Evolutionary conservation across 2,113 vertebrate genomes (phyloP), one percentile per base, ranked within the genome.

Genomic region (Pavo muticus): DNA sequence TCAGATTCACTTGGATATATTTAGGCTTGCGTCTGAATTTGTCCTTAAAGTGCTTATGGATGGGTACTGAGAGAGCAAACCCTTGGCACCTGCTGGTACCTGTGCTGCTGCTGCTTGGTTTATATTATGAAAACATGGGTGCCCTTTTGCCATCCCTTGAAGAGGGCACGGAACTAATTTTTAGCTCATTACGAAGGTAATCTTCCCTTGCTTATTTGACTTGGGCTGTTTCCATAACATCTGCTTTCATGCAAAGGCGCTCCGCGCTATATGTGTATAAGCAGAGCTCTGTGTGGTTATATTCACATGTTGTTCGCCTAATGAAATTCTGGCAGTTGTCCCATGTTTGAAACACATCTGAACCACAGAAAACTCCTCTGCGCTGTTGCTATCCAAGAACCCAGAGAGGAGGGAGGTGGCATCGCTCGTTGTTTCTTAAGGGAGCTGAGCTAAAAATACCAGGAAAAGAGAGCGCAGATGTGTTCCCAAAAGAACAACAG

Each of bases 181-280:
- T 95, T 92, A 95, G 93, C 93, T 96, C 91, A 83, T 97, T 97
- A 95, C 18, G 73, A 90, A 96, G 94, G 94, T 95, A 97, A 97
- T 97, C 96, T 96, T 87, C 87, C 85, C 88, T 83, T 87, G 91
- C 96, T 96, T 97, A 90, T 97, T 97, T 97, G 94, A 89, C 89
- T 96, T 96, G 93, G 94, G 87, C 87, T 78, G 89, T 91, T 94
- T 97, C 97, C 96, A 96, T 57, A 80, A 95, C 95, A 97, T 97
- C 95, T 97, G 97, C 94, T 97, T 92, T 87, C 6, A 68, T 75
- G 96, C 92, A 93, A 77, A 87, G 95, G 86, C 82, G 25, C 94
- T 24, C 70, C 37, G 92, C 21, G n/a, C 93, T 83, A 1, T 48
- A n/a, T 59, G 92, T 87, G 91, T 93, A 82, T 88, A 87, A 91